Base-by-base conservation (phyloP, 2,113 vertebrate genomes). In the Tenrec ecaudatus region DNA sequence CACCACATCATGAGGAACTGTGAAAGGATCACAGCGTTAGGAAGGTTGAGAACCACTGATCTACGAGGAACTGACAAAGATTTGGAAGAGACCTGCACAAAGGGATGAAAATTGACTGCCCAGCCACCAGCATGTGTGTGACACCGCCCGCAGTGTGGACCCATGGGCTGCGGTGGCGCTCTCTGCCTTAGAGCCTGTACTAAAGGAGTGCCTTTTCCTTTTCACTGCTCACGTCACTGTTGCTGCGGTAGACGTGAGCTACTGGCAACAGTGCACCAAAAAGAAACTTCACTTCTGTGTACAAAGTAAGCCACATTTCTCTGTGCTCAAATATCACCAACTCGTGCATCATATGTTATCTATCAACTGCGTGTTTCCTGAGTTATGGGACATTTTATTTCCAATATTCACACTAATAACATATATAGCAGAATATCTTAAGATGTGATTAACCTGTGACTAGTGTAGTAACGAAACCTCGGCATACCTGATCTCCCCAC, bases 401-500 rank as follows among this genome's bases (percentile, higher is more conserved):
- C 20, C 64, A 9, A 6, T 19, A 31, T 57, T 73, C 4, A 38
- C 58, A 23, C 29, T n/a, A 36, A 66, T 15, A 33, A 0, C 22
- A 36, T 2, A 12, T 8, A 66, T 17, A 29, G 27, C 11, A 68
- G 16, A 60, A 40, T 6, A n/a, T 6, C 0, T 53, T n/a, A n/a
- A 10, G 58, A 20, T 17, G 17, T 33, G 31, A 60, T 20, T 20
- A 40, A 7, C 0, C 10, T 33, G 33, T 53, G 31, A 27, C 25
- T 27, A 16, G 23, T 0, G 6, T 4, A 2, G 11, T 71, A 84
- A 29, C 36, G 23, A 78, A 57, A 79, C 38, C 40, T n/a, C 40
- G 31, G 4, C 69, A 53, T 98, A 99, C 99, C 99, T 99, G 99
- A 97, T 99, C 99, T 36, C 99, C 99, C 99, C 99, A 99, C 86